Evolutionary conservation across 1,140 invertebrate genomes (phyloP).

Genomic region (Metaphire vulgaris): DNA sequence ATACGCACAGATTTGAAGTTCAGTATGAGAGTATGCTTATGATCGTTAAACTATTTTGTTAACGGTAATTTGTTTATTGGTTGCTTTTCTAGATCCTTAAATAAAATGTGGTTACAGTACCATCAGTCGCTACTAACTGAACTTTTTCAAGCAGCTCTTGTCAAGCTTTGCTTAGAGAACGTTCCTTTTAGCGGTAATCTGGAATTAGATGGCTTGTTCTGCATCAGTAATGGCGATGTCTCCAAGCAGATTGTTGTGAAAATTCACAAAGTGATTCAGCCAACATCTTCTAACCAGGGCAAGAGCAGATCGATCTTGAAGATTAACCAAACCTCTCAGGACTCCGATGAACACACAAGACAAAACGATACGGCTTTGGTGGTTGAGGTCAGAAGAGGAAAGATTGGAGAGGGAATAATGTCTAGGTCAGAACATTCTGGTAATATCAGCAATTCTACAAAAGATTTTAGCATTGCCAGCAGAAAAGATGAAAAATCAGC

Average conservation of each 20-base stretch:
- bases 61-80: too few species aligned
- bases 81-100: too few species aligned
- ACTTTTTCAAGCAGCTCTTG: slow-evolving; percentile 18
- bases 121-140: slow-evolving; percentile 12
- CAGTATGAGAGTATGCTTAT: too few species aligned
- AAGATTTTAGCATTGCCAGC: neutral
- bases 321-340: neutral
- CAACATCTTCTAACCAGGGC: neutral
- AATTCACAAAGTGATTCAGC: slow-evolving; percentile 20
- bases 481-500: neutral
- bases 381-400: neutral
- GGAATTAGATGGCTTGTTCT: slow-evolving; percentile 22
- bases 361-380: neutral
- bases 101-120: slow-evolving; percentile 14
- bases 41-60: too few species aligned
- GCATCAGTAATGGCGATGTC: slow-evolving; percentile 3
- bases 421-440: neutral
- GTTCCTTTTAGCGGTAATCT: slow-evolving; percentile 12
- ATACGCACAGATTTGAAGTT: too few species aligned
- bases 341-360: neutral
- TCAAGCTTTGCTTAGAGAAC: slow-evolving; percentile 16
- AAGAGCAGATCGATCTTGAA: neutral
- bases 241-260: slow-evolving; percentile 22
- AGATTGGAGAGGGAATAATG: neutral
- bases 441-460: neutral